Evolutionary conservation across 2,113 vertebrate species (phyloP), one percentile per base, ranked within the genome.

Genomic region (Pseudorhombus dupliciocellatus): DNA sequence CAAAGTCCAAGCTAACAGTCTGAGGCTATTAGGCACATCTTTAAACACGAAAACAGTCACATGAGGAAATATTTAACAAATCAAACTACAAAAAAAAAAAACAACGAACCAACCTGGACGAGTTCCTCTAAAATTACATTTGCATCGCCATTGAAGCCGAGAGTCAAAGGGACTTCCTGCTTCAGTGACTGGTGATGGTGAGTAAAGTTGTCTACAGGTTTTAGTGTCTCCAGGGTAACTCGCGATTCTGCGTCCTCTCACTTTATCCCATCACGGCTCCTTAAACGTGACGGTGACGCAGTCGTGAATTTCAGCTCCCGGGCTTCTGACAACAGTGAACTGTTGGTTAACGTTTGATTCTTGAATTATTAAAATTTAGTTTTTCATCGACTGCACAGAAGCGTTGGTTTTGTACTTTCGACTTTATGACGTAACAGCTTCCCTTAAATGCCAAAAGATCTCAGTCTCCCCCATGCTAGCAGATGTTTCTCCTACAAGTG

Each of bases 1-100:
- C 84, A 79, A 7, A 22, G 60, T 70, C 76, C 56, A 63, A 70
- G 66, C 78, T 83, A 88, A 92, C 87, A 90, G 85, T 91, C 86
- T 61, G 70, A 79, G 73, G 73, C 46, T 71, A 79, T 40, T 55
- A 92, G 86, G 86, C 84, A 90, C 88, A 78, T 82, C 28, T 77
- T 73, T 65, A 37, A 77, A 74, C 54, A 71, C 8, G 48, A 58
- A 63, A 34, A 60, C 26, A 50, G 16, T 53, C 55, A 75, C 57
- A 37, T 30, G 24, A 60, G 37, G 16, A 15, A 22, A 61, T 60
- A 37, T 30, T 0, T 31, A 50, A 9, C 4, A 60, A 62, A 1
- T n/a, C n/a, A 52, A 77, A n/a, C 18, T 0, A 46, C 42, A 46
- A 46, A 46, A 69, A 25, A 40, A 18, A 26, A 2, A 21, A 5